Evolutionary conservation across 1,140 invertebrate species (phyloP).

Genomic region (Parapsyche elsis): DNA sequence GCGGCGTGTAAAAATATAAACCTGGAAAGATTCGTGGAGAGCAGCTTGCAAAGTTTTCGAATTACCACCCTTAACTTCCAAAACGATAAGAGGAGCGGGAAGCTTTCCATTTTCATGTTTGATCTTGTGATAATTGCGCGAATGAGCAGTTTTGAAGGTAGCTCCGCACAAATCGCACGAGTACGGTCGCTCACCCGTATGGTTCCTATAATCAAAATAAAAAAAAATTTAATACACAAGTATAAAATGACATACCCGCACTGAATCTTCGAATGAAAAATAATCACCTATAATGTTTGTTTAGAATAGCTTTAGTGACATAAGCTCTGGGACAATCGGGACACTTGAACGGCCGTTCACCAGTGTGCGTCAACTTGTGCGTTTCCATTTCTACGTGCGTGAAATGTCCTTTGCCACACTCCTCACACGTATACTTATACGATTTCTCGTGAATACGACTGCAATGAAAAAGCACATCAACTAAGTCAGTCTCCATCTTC

Average conservation of each 20-base stretch:
- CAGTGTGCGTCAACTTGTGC: constrained; percentile 35
- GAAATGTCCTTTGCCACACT: constrained; percentile 39
- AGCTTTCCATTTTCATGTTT: constrained; percentile 39
- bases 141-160: constrained; percentile 41
- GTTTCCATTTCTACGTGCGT: constrained; percentile 41
- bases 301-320: constrained; percentile 37
- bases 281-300: constrained; percentile 33
- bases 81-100: constrained; percentile 27
- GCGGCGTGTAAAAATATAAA: neutral
- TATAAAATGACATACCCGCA: neutral
- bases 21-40: constrained; percentile 6
- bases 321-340: constrained; percentile 37
- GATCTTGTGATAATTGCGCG: constrained; percentile 28
- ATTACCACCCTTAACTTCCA: constrained; percentile 37
- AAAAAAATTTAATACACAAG: neutral
- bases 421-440: constrained; percentile 37
- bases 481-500: neutral
- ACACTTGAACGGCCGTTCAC: constrained; percentile 35
- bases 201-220: constrained; percentile 27
- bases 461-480: neutral
- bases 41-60: constrained; percentile 11
- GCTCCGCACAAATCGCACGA: constrained; percentile 28
- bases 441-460: constrained; percentile 41
- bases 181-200: constrained; percentile 37
- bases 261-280: neutral